These are phyloP conservation scores for Leguminivora glycinivorella DNA, from an alignment of 1,140 invertebrate species.

Conservation along the genomic window DNA sequence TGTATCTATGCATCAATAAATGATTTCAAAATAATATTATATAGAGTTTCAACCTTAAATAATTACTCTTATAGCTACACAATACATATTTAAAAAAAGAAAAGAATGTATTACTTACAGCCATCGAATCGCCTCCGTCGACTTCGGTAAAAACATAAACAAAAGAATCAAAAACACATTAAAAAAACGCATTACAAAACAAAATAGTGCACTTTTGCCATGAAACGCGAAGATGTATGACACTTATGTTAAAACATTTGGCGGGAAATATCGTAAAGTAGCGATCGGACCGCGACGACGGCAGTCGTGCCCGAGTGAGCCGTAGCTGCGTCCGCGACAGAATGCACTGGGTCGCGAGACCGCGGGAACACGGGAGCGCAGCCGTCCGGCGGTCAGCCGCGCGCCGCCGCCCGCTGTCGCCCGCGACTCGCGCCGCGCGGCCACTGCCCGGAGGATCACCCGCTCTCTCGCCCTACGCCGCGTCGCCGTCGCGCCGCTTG, in stretches of 20 bases:
- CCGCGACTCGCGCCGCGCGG: slow-evolving; percentile 65
- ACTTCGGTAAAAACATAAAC: slow-evolving; percentile 72
- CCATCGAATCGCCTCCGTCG: slow-evolving; percentile 71
- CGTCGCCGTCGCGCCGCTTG: slow-evolving; percentile 34
- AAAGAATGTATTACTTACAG: slow-evolving; percentile 61
- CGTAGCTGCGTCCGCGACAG: slow-evolving; percentile 51
- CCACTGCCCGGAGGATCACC: slow-evolving; percentile 51
- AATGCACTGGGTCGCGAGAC: slow-evolving; percentile 33
- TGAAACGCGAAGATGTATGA: slow-evolving; percentile 31
- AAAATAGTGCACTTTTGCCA: neutral
- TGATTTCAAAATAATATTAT: too few species aligned
- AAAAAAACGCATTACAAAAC: slow-evolving; percentile 68
- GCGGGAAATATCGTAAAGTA: slow-evolving; percentile 53
- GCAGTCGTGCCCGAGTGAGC: slow-evolving; percentile 42
- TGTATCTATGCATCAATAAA: too few species aligned
- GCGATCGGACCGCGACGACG: slow-evolving; percentile 18
- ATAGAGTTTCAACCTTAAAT: neutral
- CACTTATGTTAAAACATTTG: slow-evolving; percentile 45
- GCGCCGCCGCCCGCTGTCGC: slow-evolving; percentile 35
- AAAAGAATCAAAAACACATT: slow-evolving; percentile 67
- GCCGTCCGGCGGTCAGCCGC: slow-evolving; percentile 41
- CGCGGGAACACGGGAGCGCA: slow-evolving; percentile 33
- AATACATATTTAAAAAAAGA: too few species aligned
- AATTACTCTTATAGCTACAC: too few species aligned
- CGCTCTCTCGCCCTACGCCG: slow-evolving; percentile 46